These are phyloP conservation scores for Chaetodon trifasciatus DNA, from an alignment of 2,797 vertebrate genomes.

Conservation along the genomic window DNA sequence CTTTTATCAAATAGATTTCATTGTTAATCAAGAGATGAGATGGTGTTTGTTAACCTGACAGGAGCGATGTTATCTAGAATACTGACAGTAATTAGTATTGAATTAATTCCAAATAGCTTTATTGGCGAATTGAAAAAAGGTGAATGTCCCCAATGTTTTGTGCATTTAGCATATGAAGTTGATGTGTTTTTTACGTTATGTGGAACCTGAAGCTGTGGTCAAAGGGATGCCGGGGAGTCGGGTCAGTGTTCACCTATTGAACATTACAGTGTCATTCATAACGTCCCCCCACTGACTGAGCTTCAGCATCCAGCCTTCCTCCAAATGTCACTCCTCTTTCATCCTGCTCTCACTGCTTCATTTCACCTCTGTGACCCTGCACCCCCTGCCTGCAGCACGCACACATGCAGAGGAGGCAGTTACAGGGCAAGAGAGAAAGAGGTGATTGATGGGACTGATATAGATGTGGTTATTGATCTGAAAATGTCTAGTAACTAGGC, in stretches of 20 bases:
- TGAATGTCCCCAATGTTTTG: background rate
- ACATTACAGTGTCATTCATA: constrained; percentile 6
- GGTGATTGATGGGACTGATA: constrained; percentile 31
- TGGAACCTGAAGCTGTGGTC: background rate
- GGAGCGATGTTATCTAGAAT: too few species aligned
- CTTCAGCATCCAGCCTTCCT: constrained; percentile 37
- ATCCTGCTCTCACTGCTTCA: constrained; percentile 48
- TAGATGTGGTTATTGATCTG: constrained; percentile 37
- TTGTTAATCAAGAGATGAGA: too few species aligned
- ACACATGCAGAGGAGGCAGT: constrained; percentile 17
- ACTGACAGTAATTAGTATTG: too few species aligned
- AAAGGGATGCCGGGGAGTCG: background rate
- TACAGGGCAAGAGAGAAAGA: constrained; percentile 15
- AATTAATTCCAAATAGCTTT: too few species aligned
- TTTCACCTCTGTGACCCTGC: constrained; percentile 46
- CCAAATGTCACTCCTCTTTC: constrained; percentile 70
- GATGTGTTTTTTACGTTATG: background rate
- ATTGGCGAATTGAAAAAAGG: background rate
- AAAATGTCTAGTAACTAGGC: constrained; percentile 21
- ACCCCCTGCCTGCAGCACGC: constrained; percentile 16
- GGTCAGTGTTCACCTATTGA: constrained; percentile 13
- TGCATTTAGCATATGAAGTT: background rate
- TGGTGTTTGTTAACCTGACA: too few species aligned
- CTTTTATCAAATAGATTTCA: too few species aligned
- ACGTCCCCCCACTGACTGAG: constrained; percentile 2